These are phyloP conservation scores for Taxidea taxus DNA, from an alignment of 2,113 vertebrate genomes.

Conservation along the genomic window DNA sequence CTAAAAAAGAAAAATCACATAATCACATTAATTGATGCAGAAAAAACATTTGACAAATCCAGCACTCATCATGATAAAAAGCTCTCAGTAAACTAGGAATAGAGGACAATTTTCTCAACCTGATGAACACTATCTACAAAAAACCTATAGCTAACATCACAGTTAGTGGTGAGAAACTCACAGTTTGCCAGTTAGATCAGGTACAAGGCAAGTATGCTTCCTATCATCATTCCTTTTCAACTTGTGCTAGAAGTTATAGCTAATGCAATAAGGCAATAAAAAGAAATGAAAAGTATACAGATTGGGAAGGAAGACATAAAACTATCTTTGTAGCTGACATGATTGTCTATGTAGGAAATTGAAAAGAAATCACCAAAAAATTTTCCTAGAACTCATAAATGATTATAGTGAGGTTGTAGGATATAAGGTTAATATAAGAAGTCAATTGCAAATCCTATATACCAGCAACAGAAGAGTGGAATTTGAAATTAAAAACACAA, in stretches of 20 bases:
- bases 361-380: not conserved
- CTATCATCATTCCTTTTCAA: not conserved
- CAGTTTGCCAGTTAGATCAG: not conserved
- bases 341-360: not conserved
- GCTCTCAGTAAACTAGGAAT: not conserved
- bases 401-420: not conserved
- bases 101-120: not conserved
- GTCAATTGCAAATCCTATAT: not conserved
- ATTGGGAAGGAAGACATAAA: not conserved
- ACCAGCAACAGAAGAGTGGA: not conserved
- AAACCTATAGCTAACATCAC: not conserved
- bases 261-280: not conserved
- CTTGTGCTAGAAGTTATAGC: not conserved
- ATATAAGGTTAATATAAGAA: not conserved
- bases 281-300: not conserved
- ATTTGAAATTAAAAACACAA: not conserved
- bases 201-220: not conserved
- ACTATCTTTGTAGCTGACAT: not conserved
- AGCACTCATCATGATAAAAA: not conserved
- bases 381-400: not conserved
- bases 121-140: not conserved
- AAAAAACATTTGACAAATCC: not conserved
- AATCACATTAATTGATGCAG: not conserved
- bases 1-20: not conserved
- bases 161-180: not conserved